Conservation (phyloP, 2,113 vertebrate species). For the Cheirogaleus medius region DNA sequence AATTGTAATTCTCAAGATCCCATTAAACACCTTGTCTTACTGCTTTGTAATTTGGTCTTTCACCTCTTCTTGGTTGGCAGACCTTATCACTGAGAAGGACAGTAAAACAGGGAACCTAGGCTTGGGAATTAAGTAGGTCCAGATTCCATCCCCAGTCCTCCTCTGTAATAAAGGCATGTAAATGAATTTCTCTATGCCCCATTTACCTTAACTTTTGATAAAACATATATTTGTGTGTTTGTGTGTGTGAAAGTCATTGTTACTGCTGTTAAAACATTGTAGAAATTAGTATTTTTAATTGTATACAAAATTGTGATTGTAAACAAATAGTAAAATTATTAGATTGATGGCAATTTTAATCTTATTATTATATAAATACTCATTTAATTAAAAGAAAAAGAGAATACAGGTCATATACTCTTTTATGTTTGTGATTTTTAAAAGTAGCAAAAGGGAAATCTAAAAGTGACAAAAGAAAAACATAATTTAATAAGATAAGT, state of each 20-base stretch:
- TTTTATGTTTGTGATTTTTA: background rate
- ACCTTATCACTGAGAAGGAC: background rate
- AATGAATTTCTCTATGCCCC: background rate
- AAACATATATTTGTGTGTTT: background rate
- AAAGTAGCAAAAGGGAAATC: background rate
- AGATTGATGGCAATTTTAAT: background rate
- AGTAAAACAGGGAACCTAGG: background rate
- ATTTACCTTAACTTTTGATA: background rate
- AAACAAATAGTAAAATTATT: background rate
- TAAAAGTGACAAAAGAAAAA: background rate
- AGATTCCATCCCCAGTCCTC: background rate
- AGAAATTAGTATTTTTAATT: slow-evolving; percentile 4
- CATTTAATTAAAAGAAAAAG: background rate
- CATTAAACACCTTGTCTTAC: too few relatives aligned
- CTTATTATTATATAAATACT: background rate
- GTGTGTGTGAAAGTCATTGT: background rate
- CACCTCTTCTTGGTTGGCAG: too few relatives aligned
- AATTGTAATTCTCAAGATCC: too few relatives aligned
- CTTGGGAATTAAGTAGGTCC: background rate
- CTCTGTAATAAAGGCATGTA: background rate
- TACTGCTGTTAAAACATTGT: background rate
- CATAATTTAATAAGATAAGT: background rate
- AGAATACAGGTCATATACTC: background rate
- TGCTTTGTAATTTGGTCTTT: too few relatives aligned
- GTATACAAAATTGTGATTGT: background rate